Base-by-base conservation (phyloP, 1,140 invertebrate genomes). In the Zaprionus africanus region DNA sequence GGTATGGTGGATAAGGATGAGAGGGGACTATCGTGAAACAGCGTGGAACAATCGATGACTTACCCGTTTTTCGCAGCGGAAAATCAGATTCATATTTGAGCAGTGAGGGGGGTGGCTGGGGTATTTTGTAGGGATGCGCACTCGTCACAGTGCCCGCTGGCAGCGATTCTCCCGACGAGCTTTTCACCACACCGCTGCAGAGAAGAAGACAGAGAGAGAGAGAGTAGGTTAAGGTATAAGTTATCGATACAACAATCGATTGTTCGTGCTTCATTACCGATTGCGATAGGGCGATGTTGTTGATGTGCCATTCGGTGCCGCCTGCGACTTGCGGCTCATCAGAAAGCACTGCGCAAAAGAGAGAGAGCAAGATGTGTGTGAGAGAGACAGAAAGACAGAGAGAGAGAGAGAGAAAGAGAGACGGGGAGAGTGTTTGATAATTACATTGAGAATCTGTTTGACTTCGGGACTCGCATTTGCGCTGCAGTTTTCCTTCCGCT, bases 401-500 rank as follows among this genome's bases (percentile, higher is more conserved):
- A 49, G 31, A 26, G 26, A 17, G 46, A 9, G 5, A 58, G 12
- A 22, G 12, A 49, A 15, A 60, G 38, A 1, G 17, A n/a, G 34
- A 15, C 17, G 51, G 11, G 34, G n/a, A 4, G 28, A 6, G 12
- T 7, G 24, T 2, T n/a, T 17, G 43, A 56, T 68, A 81, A 84
- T 93, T 93, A 97, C 96, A 95, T 97, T 96, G 82, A 99, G 94
- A 85, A 97, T 97, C 93, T 98, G 97, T 93, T 99, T 99, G 78
- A 99, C 98, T 93, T 99, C 98, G 13, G 97, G 96, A 65, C 98
- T 99, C 49, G 98, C 98, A 76, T 98, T 96, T 22, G 98, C 98
- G 94, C 98, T 98, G 93, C 98, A 97, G 93, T 98, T 97, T 92
- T 98, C 98, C 93, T 98, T 98, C 79, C 97, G 92, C 65, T 93